Percentiles rank a stretch among this genome's conserved stretches.
phyloP scores from a whole-genome alignment of 1,140 invertebrate species.

The Anastrepha obliqua region DNA sequence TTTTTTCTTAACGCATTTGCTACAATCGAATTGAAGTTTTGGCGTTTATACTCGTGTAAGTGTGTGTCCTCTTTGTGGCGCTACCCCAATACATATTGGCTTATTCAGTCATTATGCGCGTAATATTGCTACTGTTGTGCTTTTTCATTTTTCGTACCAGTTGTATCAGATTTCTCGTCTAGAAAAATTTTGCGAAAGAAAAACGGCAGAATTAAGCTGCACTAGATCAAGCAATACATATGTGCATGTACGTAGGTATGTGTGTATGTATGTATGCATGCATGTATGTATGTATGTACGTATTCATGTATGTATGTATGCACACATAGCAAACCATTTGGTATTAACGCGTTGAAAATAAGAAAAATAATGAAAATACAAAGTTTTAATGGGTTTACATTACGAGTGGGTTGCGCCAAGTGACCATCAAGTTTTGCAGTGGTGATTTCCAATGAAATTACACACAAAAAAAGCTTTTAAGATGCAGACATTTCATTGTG shows the following conservation, averaged over 20 bases:
- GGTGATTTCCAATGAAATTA: not conserved
- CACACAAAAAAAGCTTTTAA: slow-evolving; percentile 32
- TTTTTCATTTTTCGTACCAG: not conserved
- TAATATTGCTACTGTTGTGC: not conserved
- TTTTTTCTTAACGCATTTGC: not conserved
- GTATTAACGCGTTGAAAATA: not conserved
- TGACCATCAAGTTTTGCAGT: slow-evolving; percentile 31
- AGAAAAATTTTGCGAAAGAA: not conserved
- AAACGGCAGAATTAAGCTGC: not conserved
- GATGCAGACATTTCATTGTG: slow-evolving; percentile 28
- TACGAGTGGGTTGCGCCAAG: slow-evolving; percentile 7
- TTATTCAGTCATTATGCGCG: not conserved
- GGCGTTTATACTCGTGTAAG: not conserved
- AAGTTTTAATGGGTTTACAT: slow-evolving; percentile 18
- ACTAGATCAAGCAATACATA: no score
- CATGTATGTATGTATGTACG: no score
- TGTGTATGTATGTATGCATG: no score
- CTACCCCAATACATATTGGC: not conserved
- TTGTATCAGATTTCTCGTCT: not conserved
- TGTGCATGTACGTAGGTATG: no score
- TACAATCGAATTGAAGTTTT: not conserved
- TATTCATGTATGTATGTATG: no score
- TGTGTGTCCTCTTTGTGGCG: not conserved
- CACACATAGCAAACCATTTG: not conserved
- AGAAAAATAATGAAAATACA: slow-evolving; percentile 39